Evolutionary conservation across 2,888 invertebrate species (phyloP), one percentile per base, ranked within the genome.

Genomic region (Lasius platythorax): DNA sequence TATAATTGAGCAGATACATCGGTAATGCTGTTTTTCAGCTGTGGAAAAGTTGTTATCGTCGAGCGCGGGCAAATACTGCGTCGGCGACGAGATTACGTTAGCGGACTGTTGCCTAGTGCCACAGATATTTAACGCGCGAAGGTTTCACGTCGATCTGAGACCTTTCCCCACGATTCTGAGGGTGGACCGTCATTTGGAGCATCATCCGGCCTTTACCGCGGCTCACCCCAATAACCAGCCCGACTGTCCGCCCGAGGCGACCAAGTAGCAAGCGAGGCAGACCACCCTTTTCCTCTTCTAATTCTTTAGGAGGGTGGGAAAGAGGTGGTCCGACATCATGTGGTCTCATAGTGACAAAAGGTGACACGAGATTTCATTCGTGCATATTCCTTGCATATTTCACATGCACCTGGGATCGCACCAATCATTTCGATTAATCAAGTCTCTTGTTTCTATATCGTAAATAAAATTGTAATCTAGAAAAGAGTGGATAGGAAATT

Each of bases 71-170:
- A 98, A 98, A 94, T 99, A 98, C 94, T 98, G 98, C 93, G 98
- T 99, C 3, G 99, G 99, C 0, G 98, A 99, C 95, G 97, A 98
- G 90, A 97, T 99, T 84, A 98, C 99, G 0, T 95, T 99, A 93
- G 99, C 99, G 6, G 99, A 99, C 95, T 98, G 99, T 93, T 99
- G 98, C 94, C 96, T 99, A 84, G 98, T 99, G 74, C 99, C 99
- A 68, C 99, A 99, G 95, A 97, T 99, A 78, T 98, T 98, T 95
- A 99, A 99, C 95, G 99, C 99, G 46, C 96, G 98, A 95, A 97
- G 98, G 98, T 99, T 99, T 96, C 98, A 98, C 92, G 99, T 99
- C 15, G 98, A 99, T 94, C 95, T 99, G 90, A 96, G 97, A 87
- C 97, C 98, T 1, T 99, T 98, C 95, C 99, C 99, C 4, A 98